These are phyloP conservation scores for Melinopterus prodromus DNA, from an alignment of 2,888 invertebrate species.

Conservation along the genomic window DNA sequence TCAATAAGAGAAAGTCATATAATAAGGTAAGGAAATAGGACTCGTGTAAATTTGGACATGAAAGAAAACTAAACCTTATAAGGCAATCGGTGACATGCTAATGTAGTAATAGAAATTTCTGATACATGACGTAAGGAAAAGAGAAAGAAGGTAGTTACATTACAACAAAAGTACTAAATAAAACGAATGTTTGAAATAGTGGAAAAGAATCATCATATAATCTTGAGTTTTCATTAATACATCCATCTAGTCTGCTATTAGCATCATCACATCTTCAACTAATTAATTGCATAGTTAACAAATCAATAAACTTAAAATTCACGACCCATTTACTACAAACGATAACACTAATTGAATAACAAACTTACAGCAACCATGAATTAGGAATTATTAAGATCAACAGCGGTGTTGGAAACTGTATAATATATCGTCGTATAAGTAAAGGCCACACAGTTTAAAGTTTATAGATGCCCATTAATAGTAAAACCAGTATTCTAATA, in stretches of 20 bases:
- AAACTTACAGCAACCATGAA: not conserved
- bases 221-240: no score
- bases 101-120: no score
- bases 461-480: not conserved
- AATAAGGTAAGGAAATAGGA: no score
- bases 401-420: not conserved
- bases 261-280: not conserved
- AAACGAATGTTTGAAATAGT: no score
- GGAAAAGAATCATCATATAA: no score
- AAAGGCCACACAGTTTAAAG: not conserved
- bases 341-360: not conserved
- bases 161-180: no score
- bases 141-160: no score
- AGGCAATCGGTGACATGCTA: no score
- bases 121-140: no score
- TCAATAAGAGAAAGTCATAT: no score
- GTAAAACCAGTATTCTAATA: constrained; percentile 4
- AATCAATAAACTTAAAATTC: not conserved
- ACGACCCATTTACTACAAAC: not conserved
- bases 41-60: no score
- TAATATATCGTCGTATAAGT: not conserved
- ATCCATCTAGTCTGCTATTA: not conserved
- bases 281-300: not conserved
- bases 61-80: no score
- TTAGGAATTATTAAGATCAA: not conserved